Conservation (phyloP, 2,888 invertebrate species). For the Deilephila porcellus region DNA sequence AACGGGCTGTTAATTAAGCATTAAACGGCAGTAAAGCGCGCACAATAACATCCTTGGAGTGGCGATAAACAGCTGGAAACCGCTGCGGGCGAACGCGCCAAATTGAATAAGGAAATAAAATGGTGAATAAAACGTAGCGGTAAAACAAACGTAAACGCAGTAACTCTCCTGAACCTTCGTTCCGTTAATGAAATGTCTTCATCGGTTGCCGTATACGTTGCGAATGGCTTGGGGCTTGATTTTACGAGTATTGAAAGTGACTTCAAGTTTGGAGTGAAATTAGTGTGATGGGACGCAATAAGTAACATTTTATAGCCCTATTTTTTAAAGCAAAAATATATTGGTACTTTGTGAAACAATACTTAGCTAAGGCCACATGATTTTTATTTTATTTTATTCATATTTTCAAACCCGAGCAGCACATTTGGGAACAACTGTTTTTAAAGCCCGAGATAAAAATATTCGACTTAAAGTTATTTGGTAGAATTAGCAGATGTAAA, state of each 20-base stretch:
- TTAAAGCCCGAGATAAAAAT: too few species aligned
- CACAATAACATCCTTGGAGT: constrained; percentile 21
- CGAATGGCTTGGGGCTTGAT: neutral
- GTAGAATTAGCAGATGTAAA: too few species aligned
- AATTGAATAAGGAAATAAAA: constrained; percentile 52
- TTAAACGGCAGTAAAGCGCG: constrained; percentile 17
- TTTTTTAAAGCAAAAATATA: too few species aligned
- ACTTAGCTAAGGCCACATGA: too few species aligned
- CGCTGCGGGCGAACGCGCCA: constrained; percentile 29
- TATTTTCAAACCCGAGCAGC: too few species aligned
- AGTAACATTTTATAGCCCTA: too few species aligned
- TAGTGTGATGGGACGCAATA: neutral
- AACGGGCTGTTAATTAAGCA: constrained; percentile 10
- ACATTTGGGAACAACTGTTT: too few species aligned
- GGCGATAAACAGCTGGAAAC: constrained; percentile 17
- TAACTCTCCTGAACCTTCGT: constrained; percentile 20
- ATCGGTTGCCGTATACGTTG: neutral
- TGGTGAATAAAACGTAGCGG: constrained; percentile 48
- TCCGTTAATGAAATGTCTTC: constrained; percentile 20
- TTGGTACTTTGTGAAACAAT: too few species aligned
- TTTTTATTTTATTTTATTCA: too few species aligned
- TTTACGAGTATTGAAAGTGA: neutral
- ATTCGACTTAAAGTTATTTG: too few species aligned
- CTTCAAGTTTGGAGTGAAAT: neutral
- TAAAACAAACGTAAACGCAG: constrained; percentile 47